These are phyloP conservation scores for Frankliniella fusca DNA, from an alignment of 2,888 invertebrate genomes.

Conservation along the genomic window DNA sequence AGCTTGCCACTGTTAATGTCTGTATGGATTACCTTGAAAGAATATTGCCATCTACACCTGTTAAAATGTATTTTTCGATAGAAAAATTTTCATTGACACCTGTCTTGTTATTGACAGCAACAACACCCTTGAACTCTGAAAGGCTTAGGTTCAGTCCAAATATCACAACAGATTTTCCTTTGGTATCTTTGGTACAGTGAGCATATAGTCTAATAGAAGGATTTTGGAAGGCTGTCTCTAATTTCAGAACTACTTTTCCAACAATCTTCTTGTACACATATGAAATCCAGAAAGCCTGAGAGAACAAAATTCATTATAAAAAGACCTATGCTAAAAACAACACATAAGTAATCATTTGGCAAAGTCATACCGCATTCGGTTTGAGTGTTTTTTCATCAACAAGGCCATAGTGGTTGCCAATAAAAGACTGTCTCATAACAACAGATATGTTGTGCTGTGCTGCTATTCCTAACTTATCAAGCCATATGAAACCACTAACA, in stretches of 20 bases:
- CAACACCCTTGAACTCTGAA: not conserved
- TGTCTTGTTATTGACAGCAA: not conserved
- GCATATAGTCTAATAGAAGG: not conserved
- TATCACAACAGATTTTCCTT: not conserved
- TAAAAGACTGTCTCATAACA: not conserved
- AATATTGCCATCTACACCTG: not conserved
- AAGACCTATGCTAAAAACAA: not conserved
- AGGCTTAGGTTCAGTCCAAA: not conserved
- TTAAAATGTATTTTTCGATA: not conserved
- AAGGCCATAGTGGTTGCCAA: not conserved
- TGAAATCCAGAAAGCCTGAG: not conserved
- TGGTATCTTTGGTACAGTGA: not conserved
- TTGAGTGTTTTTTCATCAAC: not conserved
- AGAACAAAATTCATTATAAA: not conserved
- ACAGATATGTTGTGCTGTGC: not conserved
- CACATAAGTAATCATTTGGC: not conserved
- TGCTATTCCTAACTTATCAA: not conserved
- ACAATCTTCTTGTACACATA: not conserved
- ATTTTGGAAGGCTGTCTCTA: not conserved
- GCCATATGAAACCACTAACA: constrained; percentile 7
- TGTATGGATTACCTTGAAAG: not conserved
- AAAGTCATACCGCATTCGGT: not conserved
- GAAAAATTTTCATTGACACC: not conserved
- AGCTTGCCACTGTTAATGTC: not conserved
- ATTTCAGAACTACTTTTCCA: not conserved